A percentile compares a stretch with the other conserved stretches of the same genome.
Conservation (phyloP, 2,888 invertebrate genomes). For the Drosophila buzzatii region DNA sequence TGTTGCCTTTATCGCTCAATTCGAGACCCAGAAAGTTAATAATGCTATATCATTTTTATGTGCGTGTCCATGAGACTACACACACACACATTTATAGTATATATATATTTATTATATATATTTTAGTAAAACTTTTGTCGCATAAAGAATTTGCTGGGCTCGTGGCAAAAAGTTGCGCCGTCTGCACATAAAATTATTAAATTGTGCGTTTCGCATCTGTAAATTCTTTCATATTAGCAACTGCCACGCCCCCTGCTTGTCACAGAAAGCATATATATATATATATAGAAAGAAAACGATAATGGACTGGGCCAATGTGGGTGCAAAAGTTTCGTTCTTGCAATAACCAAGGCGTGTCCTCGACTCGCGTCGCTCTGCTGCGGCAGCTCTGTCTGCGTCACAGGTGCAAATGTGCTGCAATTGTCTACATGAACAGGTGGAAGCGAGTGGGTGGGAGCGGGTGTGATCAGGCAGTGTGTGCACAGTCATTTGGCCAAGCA, state of each 20-base stretch:
- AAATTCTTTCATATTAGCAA: slow-evolving; percentile 40
- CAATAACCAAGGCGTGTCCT: slow-evolving; percentile 50
- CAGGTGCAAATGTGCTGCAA: slow-evolving; percentile 53
- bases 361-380: slow-evolving; percentile 2
- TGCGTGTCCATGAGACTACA: slow-evolving; percentile 11
- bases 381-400: slow-evolving; percentile 21
- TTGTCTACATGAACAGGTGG: slow-evolving; percentile 16
- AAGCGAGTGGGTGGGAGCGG: neutral
- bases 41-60: slow-evolving; percentile 71
- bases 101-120: neutral
- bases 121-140: slow-evolving; percentile 36
- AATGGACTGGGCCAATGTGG: slow-evolving; percentile 3
- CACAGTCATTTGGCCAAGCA: slow-evolving; percentile 9
- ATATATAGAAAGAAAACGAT: neutral
- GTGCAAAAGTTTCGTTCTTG: slow-evolving; percentile 50
- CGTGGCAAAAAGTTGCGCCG: slow-evolving; percentile 31
- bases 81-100: neutral
- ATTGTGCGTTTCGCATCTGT: slow-evolving; percentile 44
- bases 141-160: slow-evolving; percentile 44
- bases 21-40: slow-evolving; percentile 62
- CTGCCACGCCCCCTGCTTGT: neutral
- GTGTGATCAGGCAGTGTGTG: slow-evolving; percentile 9
- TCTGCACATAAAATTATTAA: slow-evolving; percentile 50
- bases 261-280: neutral
- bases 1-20: slow-evolving; percentile 43